phyloP scores from a whole-genome alignment of 2,113 vertebrate genomes.

The Hemichromis elongatus region DNA sequence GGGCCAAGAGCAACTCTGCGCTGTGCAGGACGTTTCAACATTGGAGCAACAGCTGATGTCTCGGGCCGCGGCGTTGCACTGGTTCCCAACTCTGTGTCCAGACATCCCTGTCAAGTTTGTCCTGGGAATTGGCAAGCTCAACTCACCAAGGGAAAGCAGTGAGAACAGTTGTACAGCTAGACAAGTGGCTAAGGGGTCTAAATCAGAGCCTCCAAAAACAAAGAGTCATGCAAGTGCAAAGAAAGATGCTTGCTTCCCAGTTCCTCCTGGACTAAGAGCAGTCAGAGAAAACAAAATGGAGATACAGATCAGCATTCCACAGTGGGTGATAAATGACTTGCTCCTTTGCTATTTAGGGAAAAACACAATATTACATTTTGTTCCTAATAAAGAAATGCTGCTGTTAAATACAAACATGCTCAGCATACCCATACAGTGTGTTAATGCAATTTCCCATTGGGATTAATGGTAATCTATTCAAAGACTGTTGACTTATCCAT shows the following conservation, averaged over 20 bases:
- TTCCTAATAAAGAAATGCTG: constrained; percentile 23
- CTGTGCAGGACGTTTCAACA: constrained; percentile 65
- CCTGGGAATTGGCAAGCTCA: constrained; percentile 74
- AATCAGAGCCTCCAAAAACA: constrained; percentile 62
- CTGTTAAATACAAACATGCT: neutral
- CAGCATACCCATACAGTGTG: constrained; percentile 1
- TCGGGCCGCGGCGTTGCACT: constrained; percentile 53
- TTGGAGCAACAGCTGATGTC: constrained; percentile 76
- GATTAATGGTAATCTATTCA: neutral
- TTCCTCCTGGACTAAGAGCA: constrained; percentile 40
- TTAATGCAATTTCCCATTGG: neutral
- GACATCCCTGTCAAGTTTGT: constrained; percentile 69
- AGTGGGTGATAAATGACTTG: constrained; percentile 10
- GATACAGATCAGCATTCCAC: constrained; percentile 62
- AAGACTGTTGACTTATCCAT: neutral
- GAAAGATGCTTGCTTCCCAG: constrained; percentile 45
- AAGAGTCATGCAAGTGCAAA: constrained; percentile 40
- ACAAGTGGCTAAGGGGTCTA: constrained; percentile 48
- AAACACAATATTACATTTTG: neutral
- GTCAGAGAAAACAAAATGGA: constrained; percentile 53
- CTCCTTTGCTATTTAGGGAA: constrained; percentile 37
- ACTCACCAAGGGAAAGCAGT: constrained; percentile 65
- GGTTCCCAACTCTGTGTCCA: constrained; percentile 71
- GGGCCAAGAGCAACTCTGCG: constrained; percentile 67
- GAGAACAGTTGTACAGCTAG: constrained; percentile 56